Conservation (phyloP, 2,797 vertebrate species). For the Sebastes taczanowskii region DNA sequence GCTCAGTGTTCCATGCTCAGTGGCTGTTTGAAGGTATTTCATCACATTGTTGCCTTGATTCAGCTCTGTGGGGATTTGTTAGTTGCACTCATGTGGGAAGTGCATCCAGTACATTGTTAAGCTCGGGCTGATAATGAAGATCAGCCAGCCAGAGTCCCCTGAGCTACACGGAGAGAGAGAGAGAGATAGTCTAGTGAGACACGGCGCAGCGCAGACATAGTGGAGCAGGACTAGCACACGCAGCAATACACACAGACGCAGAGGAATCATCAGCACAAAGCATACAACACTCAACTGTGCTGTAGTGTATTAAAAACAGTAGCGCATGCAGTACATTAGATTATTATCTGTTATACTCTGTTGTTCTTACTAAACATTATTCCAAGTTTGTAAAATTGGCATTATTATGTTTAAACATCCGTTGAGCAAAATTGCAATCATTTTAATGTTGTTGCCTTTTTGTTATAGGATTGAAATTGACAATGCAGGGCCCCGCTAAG, state of each 20-base stretch:
- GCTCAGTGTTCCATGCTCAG: slow-evolving; percentile 72
- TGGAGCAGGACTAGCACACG: slow-evolving; percentile 56
- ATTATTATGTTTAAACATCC: slow-evolving; percentile 38
- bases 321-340: slow-evolving; percentile 10
- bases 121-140: slow-evolving; percentile 80
- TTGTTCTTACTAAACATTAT: slow-evolving; percentile 30
- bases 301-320: slow-evolving; percentile 35
- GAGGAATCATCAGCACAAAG: slow-evolving; percentile 68
- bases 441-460: slow-evolving; percentile 56
- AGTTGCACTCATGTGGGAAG: slow-evolving; percentile 82
- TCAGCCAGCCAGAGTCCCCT: slow-evolving; percentile 79
- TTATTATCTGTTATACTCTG: slow-evolving; percentile 20
- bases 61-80: slow-evolving; percentile 83
- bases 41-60: slow-evolving; percentile 82
- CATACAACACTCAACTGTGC: slow-evolving; percentile 49
- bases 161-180: slow-evolving; percentile 52
- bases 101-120: slow-evolving; percentile 82
- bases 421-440: slow-evolving; percentile 34
- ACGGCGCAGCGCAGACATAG: slow-evolving; percentile 52
- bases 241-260: slow-evolving; percentile 58
- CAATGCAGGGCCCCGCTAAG: slow-evolving; percentile 50
- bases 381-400: slow-evolving; percentile 32
- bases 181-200: slow-evolving; percentile 73
- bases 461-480: slow-evolving; percentile 46
- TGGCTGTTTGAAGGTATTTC: slow-evolving; percentile 83